Evolutionary conservation across 2,113 vertebrate species (phyloP), one percentile per base, ranked within the genome.

Genomic region (Regulus satrapa): DNA sequence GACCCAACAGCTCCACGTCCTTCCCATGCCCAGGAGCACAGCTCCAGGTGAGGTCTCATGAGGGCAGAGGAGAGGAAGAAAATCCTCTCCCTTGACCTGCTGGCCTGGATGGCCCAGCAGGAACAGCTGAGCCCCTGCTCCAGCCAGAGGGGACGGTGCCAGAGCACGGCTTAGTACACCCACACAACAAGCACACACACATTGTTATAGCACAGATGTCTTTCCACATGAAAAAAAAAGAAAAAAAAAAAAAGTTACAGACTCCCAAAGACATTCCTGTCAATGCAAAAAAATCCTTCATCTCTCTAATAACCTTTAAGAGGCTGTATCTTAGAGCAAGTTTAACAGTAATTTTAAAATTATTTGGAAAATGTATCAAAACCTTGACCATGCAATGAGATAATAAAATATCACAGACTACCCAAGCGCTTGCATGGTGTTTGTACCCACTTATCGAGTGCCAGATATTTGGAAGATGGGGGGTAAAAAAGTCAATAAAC

Each of bases 191-290:
- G n/a, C n/a, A 61, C 25, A 45, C 63, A 46, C 40, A 40, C 12
- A 25, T 0, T n/a, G 34, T 64, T 63, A 6, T 15, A 59, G 69
- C 24, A 46, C 5, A 21, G 17, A 5, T 9, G 5, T 2, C 38
- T 48, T n/a, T 32, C 24, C 36, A 31, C 58, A 41, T 64, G 72
- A 8, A 14, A 55, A 59, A 5, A 8, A 10, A 55, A 61, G 3
- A 34, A 6, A 43, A 4, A n/a, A n/a, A n/a, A n/a, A n/a, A n/a
- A n/a, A n/a, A n/a, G n/a, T 7, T 5, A 8, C 1, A 66, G 28
- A 21, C 34, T 69, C 43, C 49, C 14, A 80, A 43, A n/a, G 38
- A 40, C 38, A 67, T 12, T 62, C 18, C 18, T 55, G 59, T 34
- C 72, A 63, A 12, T 20, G 38, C 17, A 86, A 81, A 91, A 81